A percentile compares a stretch with the other conserved stretches of the same genome.
These are phyloP conservation scores for Phalanger gymnotis DNA, from an alignment of 2,797 vertebrate species.

Conservation along the genomic window DNA sequence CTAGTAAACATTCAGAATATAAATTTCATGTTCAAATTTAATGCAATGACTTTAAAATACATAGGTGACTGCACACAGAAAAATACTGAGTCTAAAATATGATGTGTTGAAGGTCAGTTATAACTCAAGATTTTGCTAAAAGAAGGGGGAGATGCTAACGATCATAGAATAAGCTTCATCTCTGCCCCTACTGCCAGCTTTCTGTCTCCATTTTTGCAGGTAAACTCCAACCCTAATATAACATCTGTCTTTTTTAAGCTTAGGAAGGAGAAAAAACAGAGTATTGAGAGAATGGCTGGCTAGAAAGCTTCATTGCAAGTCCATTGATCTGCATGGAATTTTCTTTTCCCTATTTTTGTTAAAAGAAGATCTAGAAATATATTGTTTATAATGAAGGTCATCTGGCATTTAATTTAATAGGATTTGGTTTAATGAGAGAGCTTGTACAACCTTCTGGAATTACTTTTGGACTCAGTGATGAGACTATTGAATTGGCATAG, in stretches of 20 bases:
- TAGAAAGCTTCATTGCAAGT: background rate
- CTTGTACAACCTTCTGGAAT: background rate
- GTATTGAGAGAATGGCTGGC: background rate
- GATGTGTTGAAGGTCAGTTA: background rate
- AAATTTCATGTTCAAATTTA: constrained; percentile 40
- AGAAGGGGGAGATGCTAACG: background rate
- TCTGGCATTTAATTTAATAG: constrained; percentile 23
- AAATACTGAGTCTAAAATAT: constrained; percentile 4
- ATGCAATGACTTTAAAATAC: constrained; percentile 34
- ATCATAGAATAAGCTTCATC: background rate
- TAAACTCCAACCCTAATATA: background rate
- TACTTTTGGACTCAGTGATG: background rate
- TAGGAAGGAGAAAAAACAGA: background rate
- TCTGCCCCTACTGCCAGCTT: background rate
- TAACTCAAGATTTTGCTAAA: constrained; percentile 9
- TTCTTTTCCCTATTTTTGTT: constrained; percentile 27
- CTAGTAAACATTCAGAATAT: constrained; percentile 37
- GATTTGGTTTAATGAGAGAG: constrained; percentile 47
- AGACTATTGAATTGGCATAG: background rate
- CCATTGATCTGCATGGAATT: background rate
- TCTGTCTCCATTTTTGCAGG: background rate
- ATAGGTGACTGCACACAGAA: background rate
- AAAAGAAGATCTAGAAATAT: constrained; percentile 14
- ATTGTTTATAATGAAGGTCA: constrained; percentile 40
- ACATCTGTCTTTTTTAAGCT: background rate